Evolutionary conservation across 2,797 vertebrate genomes (phyloP).

Genomic region (Danio albolineatus): DNA sequence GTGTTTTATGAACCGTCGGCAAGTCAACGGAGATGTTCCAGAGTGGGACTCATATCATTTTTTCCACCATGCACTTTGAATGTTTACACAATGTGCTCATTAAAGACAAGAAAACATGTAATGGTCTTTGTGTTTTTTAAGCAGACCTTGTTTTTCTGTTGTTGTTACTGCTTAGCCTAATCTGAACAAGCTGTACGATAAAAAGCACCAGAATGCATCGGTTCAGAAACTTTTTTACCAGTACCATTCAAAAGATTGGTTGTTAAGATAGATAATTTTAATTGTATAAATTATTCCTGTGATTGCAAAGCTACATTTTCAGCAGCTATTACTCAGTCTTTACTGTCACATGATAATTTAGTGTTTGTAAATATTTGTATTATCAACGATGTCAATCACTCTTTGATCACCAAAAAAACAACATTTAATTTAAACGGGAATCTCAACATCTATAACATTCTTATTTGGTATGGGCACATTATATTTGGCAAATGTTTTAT

Average conservation of each 20-base stretch:
- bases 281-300: no score
- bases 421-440: no score
- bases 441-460: no score
- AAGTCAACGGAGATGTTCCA: not conserved
- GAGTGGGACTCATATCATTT: not conserved
- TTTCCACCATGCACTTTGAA: slow-evolving; percentile 3
- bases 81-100: not conserved
- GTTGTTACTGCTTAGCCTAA: not conserved
- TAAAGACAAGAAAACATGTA: not conserved
- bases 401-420: no score
- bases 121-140: not conserved
- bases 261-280: not conserved
- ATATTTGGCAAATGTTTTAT: no score
- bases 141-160: not conserved
- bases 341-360: no score
- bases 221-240: not conserved
- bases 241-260: not conserved
- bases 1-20: not conserved
- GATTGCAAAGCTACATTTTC: no score
- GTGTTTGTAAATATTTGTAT: no score
- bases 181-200: not conserved
- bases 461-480: no score
- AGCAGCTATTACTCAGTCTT: no score
- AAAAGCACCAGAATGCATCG: not conserved
- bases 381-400: no score